Conservation (phyloP, 2,888 invertebrate species). For the Ommatoiulus sabulosus region DNA sequence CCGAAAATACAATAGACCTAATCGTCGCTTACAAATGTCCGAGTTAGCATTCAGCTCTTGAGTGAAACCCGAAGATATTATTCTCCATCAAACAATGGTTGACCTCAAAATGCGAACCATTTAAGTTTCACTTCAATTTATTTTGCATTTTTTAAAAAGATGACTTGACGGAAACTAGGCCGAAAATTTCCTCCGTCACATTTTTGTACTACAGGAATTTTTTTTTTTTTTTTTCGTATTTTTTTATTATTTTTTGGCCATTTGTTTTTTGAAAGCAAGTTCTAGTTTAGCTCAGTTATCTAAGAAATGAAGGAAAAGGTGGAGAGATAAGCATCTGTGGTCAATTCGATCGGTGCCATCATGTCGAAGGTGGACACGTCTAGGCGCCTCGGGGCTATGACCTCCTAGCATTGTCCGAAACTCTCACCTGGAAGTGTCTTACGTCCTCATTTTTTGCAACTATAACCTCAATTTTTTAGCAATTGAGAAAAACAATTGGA, state of each 20-base stretch:
- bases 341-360: constrained; percentile 17
- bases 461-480: constrained; percentile 37
- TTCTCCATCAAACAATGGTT: constrained; percentile 2
- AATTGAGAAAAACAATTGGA: constrained; percentile 47
- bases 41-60: neutral
- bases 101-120: constrained; percentile 44
- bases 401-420: constrained; percentile 33
- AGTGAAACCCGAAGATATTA: constrained; percentile 19
- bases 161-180: constrained; percentile 33
- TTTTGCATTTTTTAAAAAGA: constrained; percentile 2
- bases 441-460: constrained; percentile 3
- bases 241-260: neutral
- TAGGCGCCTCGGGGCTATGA: neutral
- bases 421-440: constrained; percentile 48
- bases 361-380: neutral
- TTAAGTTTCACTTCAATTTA: constrained; percentile 42
- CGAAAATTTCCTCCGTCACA: constrained; percentile 23
- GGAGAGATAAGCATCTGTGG: neutral
- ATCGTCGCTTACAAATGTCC: constrained; percentile 14
- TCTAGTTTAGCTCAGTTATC: neutral
- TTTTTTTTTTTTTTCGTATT: neutral
- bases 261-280: neutral
- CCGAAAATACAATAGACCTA: constrained; percentile 19
- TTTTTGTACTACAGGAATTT: neutral
- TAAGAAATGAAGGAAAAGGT: neutral